Evolutionary conservation across 2,797 vertebrate species (phyloP).

Genomic region (Phyllotis vaccarum): DNA sequence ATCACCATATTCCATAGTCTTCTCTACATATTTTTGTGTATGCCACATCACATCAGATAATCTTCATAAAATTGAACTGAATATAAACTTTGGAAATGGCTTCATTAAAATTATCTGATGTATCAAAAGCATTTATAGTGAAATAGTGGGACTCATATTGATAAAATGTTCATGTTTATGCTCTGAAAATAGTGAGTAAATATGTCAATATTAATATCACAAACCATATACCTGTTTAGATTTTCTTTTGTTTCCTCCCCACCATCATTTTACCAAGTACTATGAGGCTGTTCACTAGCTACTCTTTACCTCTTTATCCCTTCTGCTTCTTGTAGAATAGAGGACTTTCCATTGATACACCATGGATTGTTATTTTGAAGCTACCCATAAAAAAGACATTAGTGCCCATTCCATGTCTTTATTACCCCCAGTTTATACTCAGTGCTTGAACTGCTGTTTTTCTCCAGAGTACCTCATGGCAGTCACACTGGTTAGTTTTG

Average conservation of each 20-base stretch:
- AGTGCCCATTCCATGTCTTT: background rate
- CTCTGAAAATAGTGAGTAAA: conserved; percentile 38
- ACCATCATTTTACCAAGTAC: background rate
- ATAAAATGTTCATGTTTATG: background rate
- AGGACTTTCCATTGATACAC: conserved; percentile 2
- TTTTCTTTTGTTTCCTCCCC: background rate
- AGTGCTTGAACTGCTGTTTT: background rate
- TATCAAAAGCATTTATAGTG: background rate
- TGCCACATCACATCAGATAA: background rate
- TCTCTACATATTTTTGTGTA: background rate
- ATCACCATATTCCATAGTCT: background rate
- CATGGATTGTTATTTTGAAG: background rate
- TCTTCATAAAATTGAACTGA: background rate
- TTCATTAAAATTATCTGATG: background rate
- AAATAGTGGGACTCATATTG: background rate
- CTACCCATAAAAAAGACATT: background rate
- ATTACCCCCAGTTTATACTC: background rate
- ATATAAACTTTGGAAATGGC: conserved; percentile 14
- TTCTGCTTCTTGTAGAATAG: background rate
- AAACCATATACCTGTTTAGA: conserved; percentile 7
- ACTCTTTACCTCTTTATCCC: background rate
- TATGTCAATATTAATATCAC: background rate
- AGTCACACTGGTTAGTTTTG: background rate
- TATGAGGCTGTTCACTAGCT: background rate
- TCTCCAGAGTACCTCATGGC: background rate